A percentile compares a stretch with the other conserved stretches of the same genome.
Conservation (phyloP, 2,888 invertebrate genomes). For the Pterobdella sp. region DNA sequence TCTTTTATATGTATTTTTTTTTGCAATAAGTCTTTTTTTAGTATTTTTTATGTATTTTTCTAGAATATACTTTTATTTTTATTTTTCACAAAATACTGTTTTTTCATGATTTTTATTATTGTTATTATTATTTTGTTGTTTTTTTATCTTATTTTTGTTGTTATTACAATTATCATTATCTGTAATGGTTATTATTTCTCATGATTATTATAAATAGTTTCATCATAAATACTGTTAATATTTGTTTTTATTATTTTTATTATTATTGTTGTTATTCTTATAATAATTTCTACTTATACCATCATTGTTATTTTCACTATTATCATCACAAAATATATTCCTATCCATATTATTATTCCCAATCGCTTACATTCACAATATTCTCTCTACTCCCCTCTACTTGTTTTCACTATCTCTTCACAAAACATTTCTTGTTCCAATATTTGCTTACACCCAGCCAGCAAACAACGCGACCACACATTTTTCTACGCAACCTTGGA, state of each 20-base stretch:
- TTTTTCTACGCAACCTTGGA: too few species aligned
- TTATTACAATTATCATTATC: too few species aligned
- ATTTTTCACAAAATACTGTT: too few species aligned
- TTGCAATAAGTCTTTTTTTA: too few species aligned
- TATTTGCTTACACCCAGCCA: not conserved
- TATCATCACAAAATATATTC: not conserved
- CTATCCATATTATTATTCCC: not conserved
- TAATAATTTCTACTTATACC: not conserved
- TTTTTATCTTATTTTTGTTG: too few species aligned
- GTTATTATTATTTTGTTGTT: too few species aligned
- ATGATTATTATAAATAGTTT: not conserved
- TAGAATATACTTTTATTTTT: too few species aligned
- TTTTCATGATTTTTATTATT: too few species aligned
- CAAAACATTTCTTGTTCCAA: not conserved
- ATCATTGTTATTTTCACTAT: not conserved
- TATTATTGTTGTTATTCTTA: too few species aligned
- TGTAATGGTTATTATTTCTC: too few species aligned
- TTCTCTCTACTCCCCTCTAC: not conserved
- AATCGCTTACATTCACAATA: not conserved
- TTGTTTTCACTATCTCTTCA: not conserved
- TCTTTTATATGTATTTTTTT: too few species aligned
- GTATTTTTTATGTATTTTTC: too few species aligned
- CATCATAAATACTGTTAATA: not conserved
- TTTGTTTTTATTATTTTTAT: not conserved
- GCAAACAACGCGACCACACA: not conserved